phyloP scores from a whole-genome alignment of 2,113 vertebrate genomes.

The Procavia capensis region DNA sequence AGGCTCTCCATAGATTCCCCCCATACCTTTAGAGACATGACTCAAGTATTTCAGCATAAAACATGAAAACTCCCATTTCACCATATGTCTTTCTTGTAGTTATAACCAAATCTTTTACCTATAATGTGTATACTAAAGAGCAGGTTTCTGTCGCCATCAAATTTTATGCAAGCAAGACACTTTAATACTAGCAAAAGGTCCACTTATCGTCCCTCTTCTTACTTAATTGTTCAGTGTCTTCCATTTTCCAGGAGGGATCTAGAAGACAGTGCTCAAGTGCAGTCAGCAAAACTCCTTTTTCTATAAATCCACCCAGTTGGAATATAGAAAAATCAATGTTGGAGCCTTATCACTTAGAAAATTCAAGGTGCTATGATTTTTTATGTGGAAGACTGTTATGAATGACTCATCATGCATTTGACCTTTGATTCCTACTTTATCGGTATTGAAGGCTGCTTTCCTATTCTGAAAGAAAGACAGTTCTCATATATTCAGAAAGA shows the following conservation, averaged over 20 bases:
- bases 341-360: not conserved
- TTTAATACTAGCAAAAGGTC: conserved; percentile 14
- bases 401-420: not conserved
- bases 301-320: conserved; percentile 13
- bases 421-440: conserved; percentile 30
- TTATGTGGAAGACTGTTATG: not conserved
- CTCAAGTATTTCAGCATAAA: conserved; percentile 55
- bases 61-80: not conserved
- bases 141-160: conserved; percentile 13
- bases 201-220: conserved; percentile 49
- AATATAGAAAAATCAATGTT: not conserved
- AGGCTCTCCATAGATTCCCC: not conserved
- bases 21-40: conserved; percentile 33
- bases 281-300: not conserved
- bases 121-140: conserved; percentile 3
- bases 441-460: not conserved
- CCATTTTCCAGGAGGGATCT: conserved; percentile 26
- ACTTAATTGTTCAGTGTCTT: conserved; percentile 60
- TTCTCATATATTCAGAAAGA: conserved; percentile 44
- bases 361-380: not conserved
- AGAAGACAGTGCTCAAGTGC: not conserved
- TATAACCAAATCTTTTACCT: conserved; percentile 45
- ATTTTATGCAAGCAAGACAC: conserved; percentile 52
- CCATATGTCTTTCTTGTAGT: conserved; percentile 24
- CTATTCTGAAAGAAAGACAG: conserved; percentile 48